Base-by-base conservation (phyloP, 2,888 invertebrate species). In the Drosophila neonasuta region DNA sequence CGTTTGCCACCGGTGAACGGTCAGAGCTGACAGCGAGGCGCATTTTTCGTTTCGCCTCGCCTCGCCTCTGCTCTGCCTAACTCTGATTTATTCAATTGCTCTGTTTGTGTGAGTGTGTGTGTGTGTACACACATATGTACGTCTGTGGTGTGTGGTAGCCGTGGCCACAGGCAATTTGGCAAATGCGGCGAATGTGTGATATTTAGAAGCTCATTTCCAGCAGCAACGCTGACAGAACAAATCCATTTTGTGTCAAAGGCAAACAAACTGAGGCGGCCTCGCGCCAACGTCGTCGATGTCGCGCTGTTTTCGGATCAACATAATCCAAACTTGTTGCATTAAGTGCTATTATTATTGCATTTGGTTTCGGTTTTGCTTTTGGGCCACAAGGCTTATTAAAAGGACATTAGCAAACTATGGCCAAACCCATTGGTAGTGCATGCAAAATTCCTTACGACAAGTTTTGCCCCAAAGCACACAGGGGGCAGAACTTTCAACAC, bases 401-500 rank as follows among this genome's bases (percentile, higher is more conserved):
- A 63, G 36, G 8, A 13, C 67, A 74, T 74, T 61, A 66, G 48
- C 10, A 51, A 39, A 41, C 41, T 48, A 46, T 41, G 29, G 39
- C n/a, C n/a, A n/a, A 41, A 41, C 9, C 34, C 71, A 66, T 50
- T 36, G 57, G 17, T 39, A 39, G 32, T 34, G 62, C 52, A 59
- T 32, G 52, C 42, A 48, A 70, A 51, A 45, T 20, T 45, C 10
- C 36, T 55, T 48, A 30, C 30, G 39, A 41, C 46, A 39, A 10
- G 24, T 20, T 36, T 7, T 1, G 49, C 29, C 34, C 58, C 24
- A 24, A 24, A 24, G 17, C 56, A 70, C 57, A 60, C 70, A 75
- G 66, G 68, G 44, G 42, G 44, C 59, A 58, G 68, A 61, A 76
- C 76, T 76, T 83, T 68, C 24, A 79, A 79, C 84, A 81, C 77